These are phyloP conservation scores for Rhyacophila brunnea DNA, from an alignment of 1,140 invertebrate genomes.

Conservation along the genomic window DNA sequence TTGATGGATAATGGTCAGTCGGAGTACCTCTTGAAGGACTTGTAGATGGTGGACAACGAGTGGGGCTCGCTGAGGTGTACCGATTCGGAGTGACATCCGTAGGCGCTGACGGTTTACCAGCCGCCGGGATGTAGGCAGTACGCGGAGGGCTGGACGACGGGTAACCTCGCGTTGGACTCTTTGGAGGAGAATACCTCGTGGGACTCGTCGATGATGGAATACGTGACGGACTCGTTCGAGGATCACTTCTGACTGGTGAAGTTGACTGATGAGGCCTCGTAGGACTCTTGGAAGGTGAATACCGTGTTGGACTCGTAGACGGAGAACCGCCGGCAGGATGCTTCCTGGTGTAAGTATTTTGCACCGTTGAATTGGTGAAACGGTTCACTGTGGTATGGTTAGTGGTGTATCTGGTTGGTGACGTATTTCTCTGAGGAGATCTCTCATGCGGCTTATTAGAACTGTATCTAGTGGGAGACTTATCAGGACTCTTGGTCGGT, in stretches of 20 bases:
- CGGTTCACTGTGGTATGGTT: neutral
- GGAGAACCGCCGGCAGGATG: neutral
- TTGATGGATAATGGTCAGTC: neutral
- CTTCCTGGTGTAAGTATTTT: neutral
- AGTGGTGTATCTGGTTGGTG: conserved; percentile 9
- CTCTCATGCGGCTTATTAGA: neutral
- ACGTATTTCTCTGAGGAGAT: conserved; percentile 7
- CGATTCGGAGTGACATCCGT: conserved; percentile 3
- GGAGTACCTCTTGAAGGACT: conserved; percentile 17
- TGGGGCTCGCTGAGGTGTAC: conserved; percentile 4
- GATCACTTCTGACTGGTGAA: too few relatives aligned
- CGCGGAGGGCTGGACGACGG: too few relatives aligned
- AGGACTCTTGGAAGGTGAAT: conserved; percentile 5
- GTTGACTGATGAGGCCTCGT: neutral
- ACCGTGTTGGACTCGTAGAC: neutral
- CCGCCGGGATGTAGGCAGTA: neutral
- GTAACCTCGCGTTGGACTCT: neutral
- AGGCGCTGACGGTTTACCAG: neutral
- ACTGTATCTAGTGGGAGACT: neutral
- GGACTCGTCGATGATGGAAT: too few relatives aligned
- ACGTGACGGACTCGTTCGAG: too few relatives aligned
- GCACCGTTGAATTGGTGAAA: neutral
- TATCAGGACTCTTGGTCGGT: conserved; percentile 14
- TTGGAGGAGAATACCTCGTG: neutral
- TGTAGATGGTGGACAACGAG: neutral